A percentile compares a stretch with the other conserved stretches of the same genome.
Conservation (phyloP, 2,113 vertebrate species). For the Microcebus jonahi region DNA sequence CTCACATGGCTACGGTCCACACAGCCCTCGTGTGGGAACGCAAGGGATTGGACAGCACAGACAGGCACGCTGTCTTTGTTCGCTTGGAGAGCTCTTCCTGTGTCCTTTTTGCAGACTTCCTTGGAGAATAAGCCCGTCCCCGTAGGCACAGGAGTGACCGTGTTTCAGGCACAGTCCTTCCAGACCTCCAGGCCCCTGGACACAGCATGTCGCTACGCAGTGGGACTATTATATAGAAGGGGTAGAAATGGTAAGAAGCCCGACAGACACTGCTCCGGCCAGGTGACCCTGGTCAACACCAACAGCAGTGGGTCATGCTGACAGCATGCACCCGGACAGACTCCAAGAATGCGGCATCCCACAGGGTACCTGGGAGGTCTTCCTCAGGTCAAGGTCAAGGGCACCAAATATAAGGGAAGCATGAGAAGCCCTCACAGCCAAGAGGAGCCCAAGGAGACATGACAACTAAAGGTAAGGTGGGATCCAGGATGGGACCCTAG, state of each 20-base stretch:
- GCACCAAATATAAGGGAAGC: background rate
- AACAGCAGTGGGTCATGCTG: too few species aligned
- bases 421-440: background rate
- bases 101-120: background rate
- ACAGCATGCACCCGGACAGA: accelerated
- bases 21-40: background rate
- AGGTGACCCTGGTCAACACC: background rate
- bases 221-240: too few species aligned
- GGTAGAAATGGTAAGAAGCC: background rate
- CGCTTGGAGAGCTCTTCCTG: background rate
- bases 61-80: background rate
- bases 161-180: background rate
- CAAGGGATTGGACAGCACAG: background rate
- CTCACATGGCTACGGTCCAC: accelerated
- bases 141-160: background rate
- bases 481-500: too few species aligned
- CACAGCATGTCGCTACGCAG: background rate
- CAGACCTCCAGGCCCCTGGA: background rate
- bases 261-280: background rate
- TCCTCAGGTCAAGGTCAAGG: background rate
- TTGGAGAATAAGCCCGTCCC: too few species aligned
- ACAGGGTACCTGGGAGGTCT: background rate
- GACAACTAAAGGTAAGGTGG: background rate
- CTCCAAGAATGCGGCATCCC: background rate
- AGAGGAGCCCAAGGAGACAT: background rate